phyloP scores from a whole-genome alignment of 2,888 invertebrate genomes.

The Spisula subtruncata region DNA sequence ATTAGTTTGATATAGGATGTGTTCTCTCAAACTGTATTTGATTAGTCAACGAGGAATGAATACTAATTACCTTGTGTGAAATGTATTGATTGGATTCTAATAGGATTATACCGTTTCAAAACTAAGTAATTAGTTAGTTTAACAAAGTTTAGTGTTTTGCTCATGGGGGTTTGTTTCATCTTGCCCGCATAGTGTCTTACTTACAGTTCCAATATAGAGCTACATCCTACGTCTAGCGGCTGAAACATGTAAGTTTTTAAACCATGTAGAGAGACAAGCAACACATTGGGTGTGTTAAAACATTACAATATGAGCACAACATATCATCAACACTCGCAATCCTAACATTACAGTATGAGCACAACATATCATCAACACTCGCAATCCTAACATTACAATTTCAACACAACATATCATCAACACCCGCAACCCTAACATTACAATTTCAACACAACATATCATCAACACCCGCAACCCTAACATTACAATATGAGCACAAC shows the following conservation, averaged over 20 bases:
- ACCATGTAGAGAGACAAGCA: too few relatives aligned
- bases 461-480: too few relatives aligned
- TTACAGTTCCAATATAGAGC: not conserved
- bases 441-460: too few relatives aligned
- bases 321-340: too few relatives aligned
- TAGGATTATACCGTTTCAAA: not conserved
- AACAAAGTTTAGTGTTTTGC: not conserved
- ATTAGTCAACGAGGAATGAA: not conserved
- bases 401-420: too few relatives aligned
- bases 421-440: too few relatives aligned
- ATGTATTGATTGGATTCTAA: not conserved
- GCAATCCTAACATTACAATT: too few relatives aligned
- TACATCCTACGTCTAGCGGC: not conserved
- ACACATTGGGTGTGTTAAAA: too few relatives aligned
- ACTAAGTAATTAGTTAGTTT: conserved; percentile 1
- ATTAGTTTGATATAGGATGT: not conserved
- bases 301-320: too few relatives aligned
- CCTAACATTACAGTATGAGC: too few relatives aligned
- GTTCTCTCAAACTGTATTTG: not conserved
- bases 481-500: too few relatives aligned
- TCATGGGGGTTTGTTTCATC: not conserved
- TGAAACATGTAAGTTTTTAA: not conserved
- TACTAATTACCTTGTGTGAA: not conserved
- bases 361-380: too few relatives aligned
- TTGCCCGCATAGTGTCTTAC: not conserved